Conservation (phyloP, 2,888 invertebrate genomes). For the Camponotus fellah region DNA sequence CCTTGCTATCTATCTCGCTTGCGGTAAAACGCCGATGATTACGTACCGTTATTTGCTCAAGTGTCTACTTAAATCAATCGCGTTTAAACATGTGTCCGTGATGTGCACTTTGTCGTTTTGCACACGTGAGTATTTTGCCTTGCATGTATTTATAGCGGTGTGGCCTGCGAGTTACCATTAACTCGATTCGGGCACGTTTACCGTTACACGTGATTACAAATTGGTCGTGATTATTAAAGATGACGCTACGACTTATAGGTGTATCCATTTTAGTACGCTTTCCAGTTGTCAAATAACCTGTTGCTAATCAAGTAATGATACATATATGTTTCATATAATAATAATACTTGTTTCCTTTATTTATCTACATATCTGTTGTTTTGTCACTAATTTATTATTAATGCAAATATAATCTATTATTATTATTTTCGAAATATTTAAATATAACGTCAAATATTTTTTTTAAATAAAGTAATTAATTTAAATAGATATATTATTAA, state of each 20-base stretch:
- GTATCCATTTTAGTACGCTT: conserved; percentile 7
- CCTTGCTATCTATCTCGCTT: conserved; percentile 32
- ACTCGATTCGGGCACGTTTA: conserved; percentile 3
- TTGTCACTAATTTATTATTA: background rate
- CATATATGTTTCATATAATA: background rate
- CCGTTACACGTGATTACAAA: conserved; percentile 14
- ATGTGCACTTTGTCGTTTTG: conserved; percentile 23
- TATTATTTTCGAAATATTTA: background rate
- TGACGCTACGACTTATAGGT: conserved; percentile 27
- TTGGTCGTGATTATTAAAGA: conserved; percentile 17
- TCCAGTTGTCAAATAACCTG: background rate
- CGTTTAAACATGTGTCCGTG: conserved; percentile 30
- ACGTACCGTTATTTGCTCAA: conserved; percentile 61
- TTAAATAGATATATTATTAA: background rate
- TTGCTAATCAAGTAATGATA: background rate
- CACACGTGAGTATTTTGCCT: background rate
- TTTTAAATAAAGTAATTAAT: background rate
- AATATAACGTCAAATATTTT: background rate
- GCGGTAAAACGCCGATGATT: conserved; percentile 61
- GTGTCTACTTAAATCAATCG: conserved; percentile 67
- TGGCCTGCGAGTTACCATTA: conserved; percentile 20
- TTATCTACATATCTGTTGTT: background rate
- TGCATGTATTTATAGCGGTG: conserved; percentile 17
- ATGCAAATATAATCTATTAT: too few relatives aligned
- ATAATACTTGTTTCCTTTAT: background rate